These are phyloP conservation scores for Electrophaes corylata DNA, from an alignment of 2,888 invertebrate genomes.

Conservation along the genomic window DNA sequence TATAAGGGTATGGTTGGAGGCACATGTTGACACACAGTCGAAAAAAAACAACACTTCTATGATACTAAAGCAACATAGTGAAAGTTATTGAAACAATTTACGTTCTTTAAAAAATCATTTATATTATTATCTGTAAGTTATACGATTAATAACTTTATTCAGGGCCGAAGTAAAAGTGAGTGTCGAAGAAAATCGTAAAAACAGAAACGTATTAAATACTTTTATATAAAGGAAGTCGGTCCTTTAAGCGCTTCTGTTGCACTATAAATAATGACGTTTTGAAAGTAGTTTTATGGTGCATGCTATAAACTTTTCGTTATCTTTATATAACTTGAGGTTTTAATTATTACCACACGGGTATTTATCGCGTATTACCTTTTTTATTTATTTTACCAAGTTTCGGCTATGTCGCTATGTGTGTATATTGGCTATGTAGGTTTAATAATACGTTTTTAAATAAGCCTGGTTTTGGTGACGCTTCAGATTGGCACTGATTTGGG, in stretches of 20 bases:
- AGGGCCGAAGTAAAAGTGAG: constrained; percentile 29
- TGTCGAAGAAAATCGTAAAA: constrained; percentile 26
- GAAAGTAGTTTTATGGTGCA: constrained; percentile 6
- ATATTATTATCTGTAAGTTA: constrained; percentile 3
- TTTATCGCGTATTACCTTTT: too few species aligned
- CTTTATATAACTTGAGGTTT: not conserved
- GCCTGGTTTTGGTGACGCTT: too few species aligned
- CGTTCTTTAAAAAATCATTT: not conserved
- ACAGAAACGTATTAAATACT: constrained; percentile 30
- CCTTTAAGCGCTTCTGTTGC: constrained; percentile 28
- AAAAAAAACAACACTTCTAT: too few species aligned
- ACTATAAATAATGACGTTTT: constrained; percentile 24
- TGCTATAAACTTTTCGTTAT: not conserved
- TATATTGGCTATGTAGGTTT: too few species aligned
- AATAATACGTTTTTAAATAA: too few species aligned
- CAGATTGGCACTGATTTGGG: too few species aligned
- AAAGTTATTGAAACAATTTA: not conserved
- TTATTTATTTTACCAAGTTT: too few species aligned
- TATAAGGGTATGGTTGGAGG: too few species aligned
- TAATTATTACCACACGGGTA: too few species aligned
- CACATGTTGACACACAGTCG: too few species aligned
- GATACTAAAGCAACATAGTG: too few species aligned
- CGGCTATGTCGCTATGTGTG: too few species aligned
- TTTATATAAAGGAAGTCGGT: constrained; percentile 19
- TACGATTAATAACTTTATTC: constrained; percentile 15